Evolutionary conservation across 2,797 vertebrate species (phyloP).

Genomic region (Peromyscus nudipes): DNA sequence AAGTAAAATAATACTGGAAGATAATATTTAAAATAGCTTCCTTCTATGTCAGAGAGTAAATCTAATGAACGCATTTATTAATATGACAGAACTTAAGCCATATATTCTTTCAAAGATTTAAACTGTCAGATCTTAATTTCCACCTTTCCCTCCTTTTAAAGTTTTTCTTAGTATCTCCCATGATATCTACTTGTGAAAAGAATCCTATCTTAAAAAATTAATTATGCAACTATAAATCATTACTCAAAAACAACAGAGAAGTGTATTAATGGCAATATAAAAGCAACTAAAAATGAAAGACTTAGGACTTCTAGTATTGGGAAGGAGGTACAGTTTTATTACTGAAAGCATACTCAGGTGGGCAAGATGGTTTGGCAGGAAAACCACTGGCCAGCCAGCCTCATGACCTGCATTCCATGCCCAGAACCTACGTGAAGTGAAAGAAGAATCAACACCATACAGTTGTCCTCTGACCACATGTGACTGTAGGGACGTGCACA

Average conservation of each 20-base stretch:
- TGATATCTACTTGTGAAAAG: neutral
- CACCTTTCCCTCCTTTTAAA: slow-evolving; percentile 25
- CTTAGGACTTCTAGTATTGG: slow-evolving; percentile 5
- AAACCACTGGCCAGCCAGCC: too few species aligned
- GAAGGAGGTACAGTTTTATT: neutral
- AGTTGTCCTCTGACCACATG: neutral
- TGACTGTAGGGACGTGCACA: neutral
- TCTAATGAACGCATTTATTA: slow-evolving; percentile 56
- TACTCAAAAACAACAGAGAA: slow-evolving; percentile 61
- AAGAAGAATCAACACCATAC: neutral
- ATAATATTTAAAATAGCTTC: slow-evolving; percentile 56
- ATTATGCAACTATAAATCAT: neutral
- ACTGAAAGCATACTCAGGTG: slow-evolving; percentile 7
- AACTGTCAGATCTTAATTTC: slow-evolving; percentile 21
- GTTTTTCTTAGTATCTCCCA: slow-evolving; percentile 31
- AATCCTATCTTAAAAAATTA: neutral
- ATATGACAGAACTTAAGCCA: slow-evolving; percentile 40
- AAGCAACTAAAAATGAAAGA: slow-evolving; percentile 57
- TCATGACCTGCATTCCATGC: neutral
- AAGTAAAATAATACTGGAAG: slow-evolving; percentile 22
- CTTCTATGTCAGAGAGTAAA: slow-evolving; percentile 29
- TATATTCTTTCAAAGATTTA: slow-evolving; percentile 32
- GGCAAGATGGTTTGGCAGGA: neutral
- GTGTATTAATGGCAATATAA: neutral
- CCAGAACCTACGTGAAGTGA: neutral